These are phyloP conservation scores for Melanogrammus aeglefinus DNA, from an alignment of 2,797 vertebrate species.

Conservation along the genomic window DNA sequence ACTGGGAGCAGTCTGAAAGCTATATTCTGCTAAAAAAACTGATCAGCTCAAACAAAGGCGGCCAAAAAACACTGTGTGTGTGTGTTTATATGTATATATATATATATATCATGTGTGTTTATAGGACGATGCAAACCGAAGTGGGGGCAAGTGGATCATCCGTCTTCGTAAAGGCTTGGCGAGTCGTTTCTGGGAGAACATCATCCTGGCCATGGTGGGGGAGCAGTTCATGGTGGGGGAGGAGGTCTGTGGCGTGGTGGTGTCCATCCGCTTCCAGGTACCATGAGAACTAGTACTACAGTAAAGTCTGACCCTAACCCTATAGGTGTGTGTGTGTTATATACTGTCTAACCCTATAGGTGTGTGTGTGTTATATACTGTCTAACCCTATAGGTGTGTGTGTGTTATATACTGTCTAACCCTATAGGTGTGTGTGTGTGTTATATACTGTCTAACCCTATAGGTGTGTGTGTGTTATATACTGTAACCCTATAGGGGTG, in stretches of 20 bases:
- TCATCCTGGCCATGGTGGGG: slow-evolving; percentile 73
- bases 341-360: not conserved
- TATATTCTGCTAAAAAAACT: no score
- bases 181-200: slow-evolving; percentile 74
- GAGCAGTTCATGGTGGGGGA: slow-evolving; percentile 79
- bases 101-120: not conserved
- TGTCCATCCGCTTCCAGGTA: slow-evolving; percentile 75
- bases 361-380: not conserved
- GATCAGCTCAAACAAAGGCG: no score
- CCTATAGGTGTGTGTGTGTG: slow-evolving; percentile 2
- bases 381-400: no score
- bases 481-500: not conserved
- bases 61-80: not conserved
- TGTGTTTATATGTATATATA: not conserved
- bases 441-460: not conserved
- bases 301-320: not conserved
- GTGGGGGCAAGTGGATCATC: slow-evolving; percentile 75
- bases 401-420: not conserved
- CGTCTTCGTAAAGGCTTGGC: slow-evolving; percentile 72
- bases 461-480: not conserved
- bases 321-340: not conserved
- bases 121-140: slow-evolving; percentile 72
- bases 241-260: slow-evolving; percentile 75
- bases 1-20: no score
- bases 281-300: not conserved